Percentiles rank a stretch among this genome's conserved stretches.
Evolutionary conservation across 1,140 invertebrate genomes (phyloP).

Genomic region (Ganaspis sp.): DNA sequence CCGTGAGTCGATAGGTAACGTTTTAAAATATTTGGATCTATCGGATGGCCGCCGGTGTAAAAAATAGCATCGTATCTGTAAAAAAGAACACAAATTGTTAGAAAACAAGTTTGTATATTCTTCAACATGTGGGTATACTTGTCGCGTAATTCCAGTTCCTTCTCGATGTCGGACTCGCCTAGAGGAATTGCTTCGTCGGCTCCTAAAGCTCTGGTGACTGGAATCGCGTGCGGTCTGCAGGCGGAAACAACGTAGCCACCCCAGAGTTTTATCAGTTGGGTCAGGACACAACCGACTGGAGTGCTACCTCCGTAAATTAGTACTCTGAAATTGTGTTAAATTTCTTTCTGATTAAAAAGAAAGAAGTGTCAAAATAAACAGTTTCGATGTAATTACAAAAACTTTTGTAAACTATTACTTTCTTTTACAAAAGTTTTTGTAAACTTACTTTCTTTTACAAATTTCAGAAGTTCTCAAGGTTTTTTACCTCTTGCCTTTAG

Average conservation of each 20-base stretch:
- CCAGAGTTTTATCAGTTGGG: conserved; percentile 84
- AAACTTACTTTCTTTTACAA: neutral
- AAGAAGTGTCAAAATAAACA: too few species aligned
- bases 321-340: conserved; percentile 74
- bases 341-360: too few species aligned
- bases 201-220: conserved; percentile 78
- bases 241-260: conserved; percentile 79
- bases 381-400: too few species aligned
- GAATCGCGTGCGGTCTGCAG: conserved; percentile 75
- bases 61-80: conserved; percentile 79
- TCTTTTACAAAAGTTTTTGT: conserved; percentile 74
- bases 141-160: conserved; percentile 69
- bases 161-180: conserved; percentile 68
- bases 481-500: conserved; percentile 78
- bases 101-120: too few species aligned
- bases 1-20: conserved; percentile 73
- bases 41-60: conserved; percentile 74
- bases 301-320: conserved; percentile 83
- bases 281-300: conserved; percentile 83
- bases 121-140: conserved; percentile 58
- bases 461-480: neutral
- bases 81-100: conserved; percentile 40
- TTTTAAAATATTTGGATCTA: conserved; percentile 72
- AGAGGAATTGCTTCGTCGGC: conserved; percentile 77
- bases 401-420: too few species aligned